Conservation (phyloP, 2,888 invertebrate species). For the Pedicia rivosa region DNA sequence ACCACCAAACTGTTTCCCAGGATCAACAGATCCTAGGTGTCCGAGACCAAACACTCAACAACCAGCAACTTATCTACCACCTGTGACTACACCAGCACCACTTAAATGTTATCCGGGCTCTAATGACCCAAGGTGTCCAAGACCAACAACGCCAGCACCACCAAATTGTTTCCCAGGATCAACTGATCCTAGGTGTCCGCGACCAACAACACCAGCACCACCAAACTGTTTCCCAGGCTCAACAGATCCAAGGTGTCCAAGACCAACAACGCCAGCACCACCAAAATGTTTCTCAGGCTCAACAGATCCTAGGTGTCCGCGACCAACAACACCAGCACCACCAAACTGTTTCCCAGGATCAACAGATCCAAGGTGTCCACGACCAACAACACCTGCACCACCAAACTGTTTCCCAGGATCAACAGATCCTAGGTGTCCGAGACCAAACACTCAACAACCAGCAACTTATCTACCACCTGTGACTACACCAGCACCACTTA, state of each 20-base stretch:
- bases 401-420: slow-evolving; percentile 21
- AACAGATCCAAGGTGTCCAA: slow-evolving; percentile 14
- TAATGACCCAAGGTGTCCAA: slow-evolving; percentile 23
- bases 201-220: slow-evolving; percentile 19
- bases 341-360: slow-evolving; percentile 23
- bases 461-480: slow-evolving; percentile 12
- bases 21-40: slow-evolving; percentile 15
- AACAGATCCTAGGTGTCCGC: slow-evolving; percentile 29
- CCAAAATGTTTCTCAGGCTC: slow-evolving; percentile 21
- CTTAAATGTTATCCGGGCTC: slow-evolving; percentile 16
- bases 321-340: slow-evolving; percentile 17
- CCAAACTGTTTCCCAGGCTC: slow-evolving; percentile 15
- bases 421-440: slow-evolving; percentile 19
- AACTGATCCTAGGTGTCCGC: slow-evolving; percentile 22
- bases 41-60: neutral
- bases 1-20: slow-evolving; percentile 14
- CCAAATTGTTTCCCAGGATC: slow-evolving; percentile 25
- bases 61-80: too few species aligned
- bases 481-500: slow-evolving; percentile 5
- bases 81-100: slow-evolving; percentile 13
- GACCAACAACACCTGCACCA: slow-evolving; percentile 14
- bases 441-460: slow-evolving; percentile 13
- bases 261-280: slow-evolving; percentile 12
- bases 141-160: slow-evolving; percentile 17
- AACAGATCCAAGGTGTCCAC: slow-evolving; percentile 24